phyloP scores from a whole-genome alignment of 1,140 invertebrate species.

The Drosophila jambulina region DNA sequence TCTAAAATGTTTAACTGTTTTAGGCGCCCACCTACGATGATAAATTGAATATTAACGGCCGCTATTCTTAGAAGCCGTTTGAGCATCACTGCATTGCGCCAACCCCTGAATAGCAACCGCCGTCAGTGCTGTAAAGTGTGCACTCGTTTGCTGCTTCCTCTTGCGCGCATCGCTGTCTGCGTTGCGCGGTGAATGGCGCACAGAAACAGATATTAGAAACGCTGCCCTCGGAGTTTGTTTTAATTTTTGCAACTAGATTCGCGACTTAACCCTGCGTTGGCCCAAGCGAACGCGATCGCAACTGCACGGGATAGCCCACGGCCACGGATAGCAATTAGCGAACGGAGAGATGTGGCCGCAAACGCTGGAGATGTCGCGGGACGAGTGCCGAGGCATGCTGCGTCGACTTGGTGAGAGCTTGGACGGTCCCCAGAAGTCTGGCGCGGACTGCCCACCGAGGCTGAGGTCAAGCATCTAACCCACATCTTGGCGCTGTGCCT shows the following conservation, averaged over 20 bases:
- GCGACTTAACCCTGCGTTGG: slow-evolving; percentile 39
- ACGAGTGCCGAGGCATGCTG: slow-evolving; percentile 94
- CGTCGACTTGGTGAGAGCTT: slow-evolving; percentile 90
- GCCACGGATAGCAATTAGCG: slow-evolving; percentile 50
- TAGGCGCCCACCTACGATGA: background rate
- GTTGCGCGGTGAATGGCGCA: slow-evolving; percentile 8
- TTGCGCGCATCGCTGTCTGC: slow-evolving; percentile 18
- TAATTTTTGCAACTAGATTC: slow-evolving; percentile 50
- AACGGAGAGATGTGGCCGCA: slow-evolving; percentile 88
- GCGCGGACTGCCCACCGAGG: background rate
- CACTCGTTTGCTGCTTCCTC: slow-evolving; percentile 5
- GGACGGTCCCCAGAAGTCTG: slow-evolving; percentile 23
- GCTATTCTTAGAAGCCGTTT: background rate
- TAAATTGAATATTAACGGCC: background rate
- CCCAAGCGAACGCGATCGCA: slow-evolving; percentile 45
- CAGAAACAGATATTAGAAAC: slow-evolving; percentile 43
- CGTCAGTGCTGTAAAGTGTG: background rate
- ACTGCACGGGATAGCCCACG: slow-evolving; percentile 53
- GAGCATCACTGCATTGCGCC: background rate
- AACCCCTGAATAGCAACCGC: background rate
- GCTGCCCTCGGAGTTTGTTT: slow-evolving; percentile 56
- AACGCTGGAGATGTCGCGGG: slow-evolving; percentile 91
- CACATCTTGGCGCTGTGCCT: slow-evolving; percentile 17
- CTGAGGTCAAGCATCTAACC: background rate
- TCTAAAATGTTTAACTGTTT: background rate